phyloP scores from a whole-genome alignment of 1,140 invertebrate genomes.

The Chrysomallon squamiferum region DNA sequence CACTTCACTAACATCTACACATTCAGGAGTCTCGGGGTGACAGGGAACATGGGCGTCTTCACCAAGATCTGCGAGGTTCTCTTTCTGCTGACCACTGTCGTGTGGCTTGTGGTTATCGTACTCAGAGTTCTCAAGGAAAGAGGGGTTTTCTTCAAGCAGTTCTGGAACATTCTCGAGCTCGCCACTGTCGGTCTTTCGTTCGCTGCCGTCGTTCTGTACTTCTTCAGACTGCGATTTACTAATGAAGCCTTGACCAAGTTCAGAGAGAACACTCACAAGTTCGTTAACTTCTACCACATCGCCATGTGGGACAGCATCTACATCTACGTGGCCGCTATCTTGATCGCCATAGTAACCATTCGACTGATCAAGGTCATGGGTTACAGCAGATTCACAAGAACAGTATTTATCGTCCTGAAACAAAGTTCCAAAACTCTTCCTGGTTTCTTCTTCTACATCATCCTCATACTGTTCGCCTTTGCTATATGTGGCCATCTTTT shows the following conservation, averaged over 20 bases:
- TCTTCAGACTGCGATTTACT: constrained; percentile 14
- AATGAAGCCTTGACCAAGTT: constrained; percentile 17
- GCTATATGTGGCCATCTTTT: constrained; percentile 16
- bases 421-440: constrained; percentile 12
- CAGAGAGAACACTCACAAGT: constrained; percentile 14
- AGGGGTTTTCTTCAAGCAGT: constrained; percentile 20
- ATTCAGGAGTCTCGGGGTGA: constrained; percentile 20
- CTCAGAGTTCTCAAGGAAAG: constrained; percentile 8
- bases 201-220: constrained; percentile 13
- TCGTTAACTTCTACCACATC: constrained; percentile 41
- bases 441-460: constrained; percentile 19
- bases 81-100: constrained; percentile 13
- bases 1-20: constrained; percentile 26
- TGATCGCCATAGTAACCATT: constrained; percentile 23
- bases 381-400: constrained; percentile 15
- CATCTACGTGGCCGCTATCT: constrained; percentile 6
- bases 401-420: constrained; percentile 12
- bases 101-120: constrained; percentile 6
- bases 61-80: constrained; percentile 22
- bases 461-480: constrained; percentile 16
- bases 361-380: constrained; percentile 27
- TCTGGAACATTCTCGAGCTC: constrained; percentile 28
- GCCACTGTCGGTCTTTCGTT: constrained; percentile 13
- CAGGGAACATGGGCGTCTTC: constrained; percentile 12
- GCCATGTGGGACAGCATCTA: constrained; percentile 33